phyloP scores from a whole-genome alignment of 2,797 vertebrate genomes.

The Benthosema pterotum region DNA sequence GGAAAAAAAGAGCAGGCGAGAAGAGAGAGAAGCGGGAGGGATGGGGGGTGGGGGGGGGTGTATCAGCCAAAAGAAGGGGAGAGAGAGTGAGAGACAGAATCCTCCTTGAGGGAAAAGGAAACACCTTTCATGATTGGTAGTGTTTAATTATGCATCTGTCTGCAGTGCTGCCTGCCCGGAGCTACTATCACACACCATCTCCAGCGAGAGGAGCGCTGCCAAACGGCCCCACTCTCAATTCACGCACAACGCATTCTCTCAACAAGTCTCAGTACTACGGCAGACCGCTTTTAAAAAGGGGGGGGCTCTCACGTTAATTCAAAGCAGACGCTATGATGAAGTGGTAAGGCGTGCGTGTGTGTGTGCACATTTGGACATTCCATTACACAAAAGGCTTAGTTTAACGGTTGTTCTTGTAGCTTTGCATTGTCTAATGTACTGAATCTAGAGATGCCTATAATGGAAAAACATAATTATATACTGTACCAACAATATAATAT shows the following conservation, averaged over 20 bases:
- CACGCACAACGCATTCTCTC: background rate
- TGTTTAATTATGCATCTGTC: constrained; percentile 11
- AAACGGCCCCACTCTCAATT: no score
- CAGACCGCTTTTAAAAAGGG: no score
- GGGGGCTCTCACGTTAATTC: no score
- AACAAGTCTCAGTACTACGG: no score
- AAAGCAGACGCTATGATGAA: no score
- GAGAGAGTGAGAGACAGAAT: constrained; percentile 3
- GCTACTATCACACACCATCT: background rate
- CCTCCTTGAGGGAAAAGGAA: background rate
- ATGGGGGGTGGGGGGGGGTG: background rate
- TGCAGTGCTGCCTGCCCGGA: constrained; percentile 3
- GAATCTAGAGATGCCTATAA: no score
- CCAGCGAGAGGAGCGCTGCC: no score
- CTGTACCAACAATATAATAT: no score
- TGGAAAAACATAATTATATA: no score
- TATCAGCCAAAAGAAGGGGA: background rate
- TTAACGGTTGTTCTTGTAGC: no score
- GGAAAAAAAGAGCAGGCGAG: background rate
- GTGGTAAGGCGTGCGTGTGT: background rate
- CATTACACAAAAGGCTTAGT: no score
- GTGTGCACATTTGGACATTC: background rate
- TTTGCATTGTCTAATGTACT: no score
- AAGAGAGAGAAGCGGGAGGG: background rate
- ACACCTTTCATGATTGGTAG: background rate